Percentiles rank a stretch among this genome's conserved stretches.
phyloP scores from a whole-genome alignment of 2,888 invertebrate genomes.

The Lycia hirtaria region DNA sequence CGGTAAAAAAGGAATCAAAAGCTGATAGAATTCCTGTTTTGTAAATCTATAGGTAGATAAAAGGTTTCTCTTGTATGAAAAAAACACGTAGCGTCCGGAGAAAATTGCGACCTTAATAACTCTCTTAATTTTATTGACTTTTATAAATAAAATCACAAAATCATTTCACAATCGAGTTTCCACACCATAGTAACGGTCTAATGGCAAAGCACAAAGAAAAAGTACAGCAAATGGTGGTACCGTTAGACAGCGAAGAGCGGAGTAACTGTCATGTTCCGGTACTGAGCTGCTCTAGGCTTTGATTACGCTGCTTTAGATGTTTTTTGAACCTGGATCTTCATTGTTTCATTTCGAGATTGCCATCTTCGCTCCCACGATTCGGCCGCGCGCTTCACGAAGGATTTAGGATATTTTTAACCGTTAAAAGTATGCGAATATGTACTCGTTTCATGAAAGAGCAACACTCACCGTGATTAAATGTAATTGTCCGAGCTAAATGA shows the following conservation, averaged over 20 bases:
- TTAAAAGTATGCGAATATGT: background rate
- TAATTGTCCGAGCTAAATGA: no score
- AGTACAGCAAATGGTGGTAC: constrained; percentile 70
- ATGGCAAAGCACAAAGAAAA: constrained; percentile 71
- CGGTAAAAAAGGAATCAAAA: no score
- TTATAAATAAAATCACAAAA: background rate
- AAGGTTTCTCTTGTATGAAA: no score
- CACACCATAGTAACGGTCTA: constrained; percentile 44
- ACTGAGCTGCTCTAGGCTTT: constrained; percentile 54
- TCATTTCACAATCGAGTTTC: constrained; percentile 9
- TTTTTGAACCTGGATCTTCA: constrained; percentile 40
- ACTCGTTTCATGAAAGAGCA: background rate
- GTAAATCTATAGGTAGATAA: no score
- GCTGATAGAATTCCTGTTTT: no score
- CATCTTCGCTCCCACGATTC: constrained; percentile 28
- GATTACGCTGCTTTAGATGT: constrained; percentile 44
- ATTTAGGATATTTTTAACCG: background rate
- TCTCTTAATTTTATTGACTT: no score
- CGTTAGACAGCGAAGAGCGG: constrained; percentile 70
- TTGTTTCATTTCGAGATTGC: constrained; percentile 43
- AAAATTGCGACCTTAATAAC: no score
- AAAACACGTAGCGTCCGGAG: no score
- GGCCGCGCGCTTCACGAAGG: background rate
- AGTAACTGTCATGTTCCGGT: constrained; percentile 78
- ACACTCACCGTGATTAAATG: no score